Base-by-base conservation (phyloP, 2,888 invertebrate genomes). In the Cephus nigrinus region DNA sequence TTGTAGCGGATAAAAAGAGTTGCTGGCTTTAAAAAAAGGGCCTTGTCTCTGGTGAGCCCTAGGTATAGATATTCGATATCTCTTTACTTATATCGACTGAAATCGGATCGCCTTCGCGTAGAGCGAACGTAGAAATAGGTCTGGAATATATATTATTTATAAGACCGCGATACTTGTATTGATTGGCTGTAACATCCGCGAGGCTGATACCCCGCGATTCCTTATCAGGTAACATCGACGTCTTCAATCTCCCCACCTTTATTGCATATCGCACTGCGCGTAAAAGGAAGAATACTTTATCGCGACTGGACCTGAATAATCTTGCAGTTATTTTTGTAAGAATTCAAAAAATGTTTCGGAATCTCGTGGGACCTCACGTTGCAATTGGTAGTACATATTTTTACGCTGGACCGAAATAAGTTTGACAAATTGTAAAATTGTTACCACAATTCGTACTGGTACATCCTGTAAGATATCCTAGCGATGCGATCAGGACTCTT, bases 91-190 rank as follows among this genome's bases (percentile, higher is more conserved):
- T 72, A 72, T 73, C 55, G 69, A 35, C 74, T 77, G 74, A 69
- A 80, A 80, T 77, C 79, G 81, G 76, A 79, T 80, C 76, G 71
- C 35, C 12, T 23, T 34, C 74, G 77, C 77, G 74, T 78, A 75
- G 31, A 71, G 1, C 31, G 5, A 71, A 23, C 31, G 23, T 55
- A 55, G 55, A 75, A 74, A 69, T 73, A 30, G 75, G 33, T 72
- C 33, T 75, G 71, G 34, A 23, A 55, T 55, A 80, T 80, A 83
- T 83, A 83, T 83, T 84, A 83, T 84, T 84, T 84, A 84, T 82
- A 81, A 83, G 81, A 73, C 36, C 31, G 23, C 55, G 34, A 69
- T 30, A 73, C 68, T 32, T 75, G 75, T 81, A 84, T 83, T 80
- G 83, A 83, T 83, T 84, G 82, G 80, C 80, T 73, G 15, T 73